Evolutionary conservation across 2,113 vertebrate genomes (phyloP).

Genomic region (Erythrocercus mccallii): DNA sequence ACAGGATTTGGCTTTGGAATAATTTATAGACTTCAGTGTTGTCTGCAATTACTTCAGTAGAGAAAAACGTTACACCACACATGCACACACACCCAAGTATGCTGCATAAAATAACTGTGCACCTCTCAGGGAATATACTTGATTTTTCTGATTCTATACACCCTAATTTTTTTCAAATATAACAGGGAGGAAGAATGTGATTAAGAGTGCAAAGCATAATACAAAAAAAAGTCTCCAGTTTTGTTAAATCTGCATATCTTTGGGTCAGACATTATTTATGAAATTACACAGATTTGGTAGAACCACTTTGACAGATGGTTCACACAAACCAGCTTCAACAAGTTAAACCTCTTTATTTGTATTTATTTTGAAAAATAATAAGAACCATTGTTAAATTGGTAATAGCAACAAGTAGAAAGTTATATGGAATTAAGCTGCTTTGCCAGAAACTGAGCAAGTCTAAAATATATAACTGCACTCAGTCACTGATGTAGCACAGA

Average conservation of each 20-base stretch:
- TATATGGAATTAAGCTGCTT: background rate
- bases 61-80: background rate
- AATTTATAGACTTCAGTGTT: constrained; percentile 53
- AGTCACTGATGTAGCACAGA: background rate
- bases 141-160: background rate
- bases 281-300: background rate
- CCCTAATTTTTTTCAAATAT: background rate
- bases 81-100: background rate
- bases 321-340: background rate
- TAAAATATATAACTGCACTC: background rate
- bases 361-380: background rate
- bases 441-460: background rate
- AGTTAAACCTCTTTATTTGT: background rate
- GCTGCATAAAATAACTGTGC: constrained; percentile 33
- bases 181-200: background rate
- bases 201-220: background rate
- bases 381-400: background rate
- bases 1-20: constrained; percentile 54
- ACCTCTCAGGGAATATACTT: constrained; percentile 1
- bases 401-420: background rate
- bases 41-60: constrained; percentile 61
- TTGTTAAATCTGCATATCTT: background rate
- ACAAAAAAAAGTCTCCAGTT: background rate
- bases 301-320: background rate
- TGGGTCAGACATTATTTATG: background rate